A percentile compares a stretch with the other conserved stretches of the same genome.
Evolutionary conservation across 2,797 vertebrate species (phyloP).

Genomic region (Neosilurus mollespiculum): DNA sequence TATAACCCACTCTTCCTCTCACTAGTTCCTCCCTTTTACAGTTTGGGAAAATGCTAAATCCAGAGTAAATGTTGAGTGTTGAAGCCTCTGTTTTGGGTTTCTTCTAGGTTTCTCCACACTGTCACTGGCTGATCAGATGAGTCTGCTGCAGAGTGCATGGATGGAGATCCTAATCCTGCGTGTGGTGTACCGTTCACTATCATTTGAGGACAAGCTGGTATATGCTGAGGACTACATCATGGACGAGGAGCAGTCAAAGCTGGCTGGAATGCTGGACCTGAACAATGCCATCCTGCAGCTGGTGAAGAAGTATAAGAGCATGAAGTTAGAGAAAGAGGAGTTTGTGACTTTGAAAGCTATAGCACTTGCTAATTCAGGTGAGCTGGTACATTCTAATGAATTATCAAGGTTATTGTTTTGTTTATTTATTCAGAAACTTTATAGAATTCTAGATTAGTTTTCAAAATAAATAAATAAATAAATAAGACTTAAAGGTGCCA

Average conservation of each 20-base stretch:
- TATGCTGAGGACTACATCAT: conserved; percentile 99
- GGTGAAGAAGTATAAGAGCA: conserved; percentile 96
- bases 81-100: not conserved
- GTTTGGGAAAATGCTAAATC: not conserved
- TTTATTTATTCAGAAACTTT: not conserved
- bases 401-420: not conserved
- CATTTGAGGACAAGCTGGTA: conserved; percentile 97
- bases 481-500: too few relatives aligned
- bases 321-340: conserved; percentile 99
- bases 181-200: conserved; percentile 95
- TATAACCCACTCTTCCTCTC: too few relatives aligned
- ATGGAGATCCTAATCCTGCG: conserved; percentile 99
- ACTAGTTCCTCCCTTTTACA: not conserved
- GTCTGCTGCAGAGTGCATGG: conserved; percentile 98
- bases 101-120: conserved; percentile 92
- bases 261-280: conserved; percentile 95
- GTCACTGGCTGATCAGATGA: conserved; percentile 99
- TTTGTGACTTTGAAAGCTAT: conserved; percentile 99
- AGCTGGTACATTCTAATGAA: not conserved
- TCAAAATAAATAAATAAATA: not conserved
- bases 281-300: conserved; percentile 98
- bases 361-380: conserved; percentile 99
- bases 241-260: conserved; percentile 98
- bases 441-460: not conserved
- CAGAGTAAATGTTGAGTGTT: not conserved